A percentile compares a stretch with the other conserved stretches of the same genome.
Evolutionary conservation across 2,113 vertebrate species (phyloP).

Genomic region (Chaenogobius annularis): DNA sequence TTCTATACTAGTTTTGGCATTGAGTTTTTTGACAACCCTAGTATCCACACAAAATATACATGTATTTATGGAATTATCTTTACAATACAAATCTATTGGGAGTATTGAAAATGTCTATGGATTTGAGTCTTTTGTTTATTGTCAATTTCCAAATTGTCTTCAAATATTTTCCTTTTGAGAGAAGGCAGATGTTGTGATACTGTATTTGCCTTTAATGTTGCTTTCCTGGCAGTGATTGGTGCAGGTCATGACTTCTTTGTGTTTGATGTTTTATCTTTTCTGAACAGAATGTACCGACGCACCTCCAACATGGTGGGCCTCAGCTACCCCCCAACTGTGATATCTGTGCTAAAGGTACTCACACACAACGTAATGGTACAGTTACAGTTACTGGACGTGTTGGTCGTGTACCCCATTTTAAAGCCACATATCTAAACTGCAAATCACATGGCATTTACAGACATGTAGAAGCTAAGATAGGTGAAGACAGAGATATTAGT

Average conservation of each 20-base stretch:
- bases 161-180: background rate
- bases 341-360: conserved; percentile 89
- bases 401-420: background rate
- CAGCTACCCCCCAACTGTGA: conserved; percentile 93
- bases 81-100: too few relatives aligned
- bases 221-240: conserved; percentile 36
- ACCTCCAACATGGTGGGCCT: conserved; percentile 99
- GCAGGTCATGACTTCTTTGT: conserved; percentile 17
- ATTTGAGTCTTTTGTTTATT: background rate
- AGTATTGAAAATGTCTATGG: too few relatives aligned
- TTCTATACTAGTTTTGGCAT: too few relatives aligned
- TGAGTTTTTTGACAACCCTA: background rate
- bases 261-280: conserved; percentile 73
- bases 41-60: too few relatives aligned
- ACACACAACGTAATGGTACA: conserved; percentile 23
- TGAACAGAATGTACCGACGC: conserved; percentile 92
- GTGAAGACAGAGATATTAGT: too few relatives aligned
- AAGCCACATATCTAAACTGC: background rate
- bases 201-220: background rate
- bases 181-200: background rate
- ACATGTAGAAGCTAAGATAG: background rate
- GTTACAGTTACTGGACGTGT: background rate
- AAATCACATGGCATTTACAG: background rate
- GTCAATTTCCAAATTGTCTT: background rate
- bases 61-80: too few relatives aligned